Base-by-base conservation (phyloP, 2,113 vertebrate genomes). In the Taxidea taxus region DNA sequence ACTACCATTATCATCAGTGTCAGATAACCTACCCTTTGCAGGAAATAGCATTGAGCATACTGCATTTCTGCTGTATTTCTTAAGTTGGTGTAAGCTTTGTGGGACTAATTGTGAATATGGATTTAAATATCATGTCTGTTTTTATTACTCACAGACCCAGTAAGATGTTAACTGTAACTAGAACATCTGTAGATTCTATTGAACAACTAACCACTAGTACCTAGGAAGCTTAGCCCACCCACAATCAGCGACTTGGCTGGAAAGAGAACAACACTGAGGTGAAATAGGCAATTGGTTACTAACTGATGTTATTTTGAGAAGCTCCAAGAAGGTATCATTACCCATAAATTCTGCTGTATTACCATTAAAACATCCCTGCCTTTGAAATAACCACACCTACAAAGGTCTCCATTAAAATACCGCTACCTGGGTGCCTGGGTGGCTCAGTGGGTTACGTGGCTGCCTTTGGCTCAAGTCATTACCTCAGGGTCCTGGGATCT, bases 41-140 rank as follows among this genome's bases (percentile, higher is more conserved):
- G 64, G 31, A 96, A 96, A 87, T 31, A 77, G n/a, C 66, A 51
- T 83, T 85, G 51, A 56, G 25, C 44, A 66, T n/a, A 15, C 31
- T 81, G 15, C 9, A 47, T 84, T 94, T 95, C 64, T 86, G 64
- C 31, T 27, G 0, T 90, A 88, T 83, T 96, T 90, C 49, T 92
- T 70, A 77, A 23, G 80, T 94, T 49, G 81, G 15, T 20, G 0
- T 92, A 47, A 62, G 14, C 90, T 90, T 85, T 90, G 20, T 42
- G 21, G 29, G 15, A 58, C 16, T 94, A 56, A 82, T 47, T 74
- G 5, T 89, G 44, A 87, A 75, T 64, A 75, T 51, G 4, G 13
- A 95, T 85, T 96, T 85, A 88, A 92, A 78, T 37, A 72, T 16
- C 68, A 25, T 93, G 87, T 90, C 44, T 94, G 51, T 77, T 95